These are phyloP conservation scores for Habrosyne pyritoides DNA, from an alignment of 2,888 invertebrate genomes.

Conservation along the genomic window DNA sequence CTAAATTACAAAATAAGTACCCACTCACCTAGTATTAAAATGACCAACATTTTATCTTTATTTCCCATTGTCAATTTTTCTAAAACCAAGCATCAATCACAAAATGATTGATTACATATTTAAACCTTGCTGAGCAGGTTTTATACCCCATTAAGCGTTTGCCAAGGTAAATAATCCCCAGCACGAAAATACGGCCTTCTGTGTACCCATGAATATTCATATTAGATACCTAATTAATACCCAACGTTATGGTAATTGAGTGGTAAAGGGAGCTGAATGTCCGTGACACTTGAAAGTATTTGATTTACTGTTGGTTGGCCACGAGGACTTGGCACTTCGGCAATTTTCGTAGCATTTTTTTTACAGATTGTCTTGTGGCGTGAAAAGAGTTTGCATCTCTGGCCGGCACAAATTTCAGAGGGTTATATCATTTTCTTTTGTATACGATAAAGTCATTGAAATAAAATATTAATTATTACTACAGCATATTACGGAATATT, in stretches of 20 bases:
- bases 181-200: neutral
- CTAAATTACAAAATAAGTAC: neutral
- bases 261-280: neutral
- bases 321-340: neutral
- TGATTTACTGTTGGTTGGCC: neutral
- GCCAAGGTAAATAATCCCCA: conserved; percentile 1
- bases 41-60: neutral
- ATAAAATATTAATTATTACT: too few species aligned
- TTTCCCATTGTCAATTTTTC: neutral
- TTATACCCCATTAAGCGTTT: neutral
- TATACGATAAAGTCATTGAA: too few species aligned
- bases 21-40: neutral
- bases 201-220: conserved; percentile 10
- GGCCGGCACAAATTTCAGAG: too few species aligned
- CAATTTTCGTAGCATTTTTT: neutral
- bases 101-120: conserved; percentile 3
- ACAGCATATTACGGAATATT: too few species aligned
- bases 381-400: too few species aligned
- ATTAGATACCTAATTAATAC: conserved; percentile 1
- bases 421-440: too few species aligned
- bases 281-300: conserved; percentile 6
- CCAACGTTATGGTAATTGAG: conserved; percentile 9
- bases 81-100: neutral
- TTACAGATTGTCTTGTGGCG: too few species aligned
- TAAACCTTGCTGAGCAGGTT: neutral